Evolutionary conservation across 2,113 vertebrate genomes (phyloP).

Genomic region (Siniperca chuatsi): DNA sequence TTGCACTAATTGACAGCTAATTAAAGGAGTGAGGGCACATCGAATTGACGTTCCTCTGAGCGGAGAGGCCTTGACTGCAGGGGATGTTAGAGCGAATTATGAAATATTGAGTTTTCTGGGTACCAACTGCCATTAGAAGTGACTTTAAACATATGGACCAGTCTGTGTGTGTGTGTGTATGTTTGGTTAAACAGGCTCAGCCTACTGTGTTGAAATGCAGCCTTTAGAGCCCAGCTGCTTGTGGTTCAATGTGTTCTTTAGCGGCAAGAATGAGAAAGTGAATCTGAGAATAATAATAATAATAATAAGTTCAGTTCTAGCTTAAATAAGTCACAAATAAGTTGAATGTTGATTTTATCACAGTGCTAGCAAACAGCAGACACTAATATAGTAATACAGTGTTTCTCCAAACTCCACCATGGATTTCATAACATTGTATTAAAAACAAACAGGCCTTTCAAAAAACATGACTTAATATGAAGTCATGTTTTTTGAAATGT

Average conservation of each 20-base stretch:
- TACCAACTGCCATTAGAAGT: conserved; percentile 60
- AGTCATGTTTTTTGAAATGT: too few relatives aligned
- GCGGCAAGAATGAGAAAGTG: conserved; percentile 24
- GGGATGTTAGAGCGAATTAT: conserved; percentile 54
- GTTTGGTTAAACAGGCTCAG: conserved; percentile 39
- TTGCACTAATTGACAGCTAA: conserved; percentile 99
- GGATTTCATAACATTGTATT: too few relatives aligned
- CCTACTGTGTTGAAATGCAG: conserved; percentile 60
- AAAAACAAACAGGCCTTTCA: too few relatives aligned
- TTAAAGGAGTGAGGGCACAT: conserved; percentile 94
- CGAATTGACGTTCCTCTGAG: conserved; percentile 90
- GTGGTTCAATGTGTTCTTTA: conserved; percentile 8
- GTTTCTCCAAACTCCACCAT: too few relatives aligned
- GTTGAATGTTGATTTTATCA: not conserved
- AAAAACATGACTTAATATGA: too few relatives aligned
- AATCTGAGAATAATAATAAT: not conserved
- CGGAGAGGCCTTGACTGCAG: conserved; percentile 80
- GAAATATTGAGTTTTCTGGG: conserved; percentile 57
- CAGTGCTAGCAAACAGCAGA: not conserved
- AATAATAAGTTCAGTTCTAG: not conserved
- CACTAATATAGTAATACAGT: not conserved
- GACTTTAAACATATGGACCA: conserved; percentile 62
- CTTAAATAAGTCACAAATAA: not conserved
- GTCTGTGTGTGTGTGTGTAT: conserved; percentile 30
- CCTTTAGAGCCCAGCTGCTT: conserved; percentile 57